These are phyloP conservation scores for Neomicropteryx cornuta DNA, from an alignment of 1,140 invertebrate genomes.

Conservation along the genomic window DNA sequence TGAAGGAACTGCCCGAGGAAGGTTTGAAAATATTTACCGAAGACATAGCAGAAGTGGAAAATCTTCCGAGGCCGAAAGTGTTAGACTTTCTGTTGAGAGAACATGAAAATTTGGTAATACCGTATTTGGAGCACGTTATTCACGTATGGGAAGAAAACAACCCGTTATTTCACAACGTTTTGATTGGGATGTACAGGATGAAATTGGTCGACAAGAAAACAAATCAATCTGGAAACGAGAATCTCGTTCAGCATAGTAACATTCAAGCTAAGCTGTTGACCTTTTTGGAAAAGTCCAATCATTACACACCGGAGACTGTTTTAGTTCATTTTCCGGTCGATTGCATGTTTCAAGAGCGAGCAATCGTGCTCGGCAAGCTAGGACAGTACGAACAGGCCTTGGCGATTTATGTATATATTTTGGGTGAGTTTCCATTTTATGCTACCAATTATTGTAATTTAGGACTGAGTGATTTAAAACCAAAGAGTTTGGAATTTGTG, in stretches of 20 bases:
- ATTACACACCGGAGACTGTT: slow-evolving; percentile 82
- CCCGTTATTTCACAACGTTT: slow-evolving; percentile 78
- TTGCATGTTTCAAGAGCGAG: slow-evolving; percentile 83
- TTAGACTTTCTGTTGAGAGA: slow-evolving; percentile 78
- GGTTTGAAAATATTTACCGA: slow-evolving; percentile 93
- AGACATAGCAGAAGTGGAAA: slow-evolving; percentile 79
- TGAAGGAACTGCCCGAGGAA: slow-evolving; percentile 76
- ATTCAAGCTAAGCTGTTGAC: slow-evolving; percentile 69
- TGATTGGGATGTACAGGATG: slow-evolving; percentile 73
- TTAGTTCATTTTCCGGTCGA: slow-evolving; percentile 80
- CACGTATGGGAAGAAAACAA: slow-evolving; percentile 80
- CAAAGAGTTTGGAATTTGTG: no score
- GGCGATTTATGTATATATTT: slow-evolving; percentile 75
- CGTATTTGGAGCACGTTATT: slow-evolving; percentile 92
- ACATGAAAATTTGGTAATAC: slow-evolving; percentile 72
- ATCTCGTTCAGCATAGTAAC: slow-evolving; percentile 46
- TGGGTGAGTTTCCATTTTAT: slow-evolving; percentile 30
- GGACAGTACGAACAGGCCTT: slow-evolving; percentile 87
- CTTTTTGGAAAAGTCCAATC: slow-evolving; percentile 73
- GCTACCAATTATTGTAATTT: no score
- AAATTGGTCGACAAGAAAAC: slow-evolving; percentile 41
- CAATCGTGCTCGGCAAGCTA: slow-evolving; percentile 80
- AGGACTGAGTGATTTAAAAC: no score
- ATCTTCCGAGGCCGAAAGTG: slow-evolving; percentile 76
- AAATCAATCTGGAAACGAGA: slow-evolving; percentile 47